Conservation (phyloP, 2,113 vertebrate genomes). For the Accipiter virgatus region DNA sequence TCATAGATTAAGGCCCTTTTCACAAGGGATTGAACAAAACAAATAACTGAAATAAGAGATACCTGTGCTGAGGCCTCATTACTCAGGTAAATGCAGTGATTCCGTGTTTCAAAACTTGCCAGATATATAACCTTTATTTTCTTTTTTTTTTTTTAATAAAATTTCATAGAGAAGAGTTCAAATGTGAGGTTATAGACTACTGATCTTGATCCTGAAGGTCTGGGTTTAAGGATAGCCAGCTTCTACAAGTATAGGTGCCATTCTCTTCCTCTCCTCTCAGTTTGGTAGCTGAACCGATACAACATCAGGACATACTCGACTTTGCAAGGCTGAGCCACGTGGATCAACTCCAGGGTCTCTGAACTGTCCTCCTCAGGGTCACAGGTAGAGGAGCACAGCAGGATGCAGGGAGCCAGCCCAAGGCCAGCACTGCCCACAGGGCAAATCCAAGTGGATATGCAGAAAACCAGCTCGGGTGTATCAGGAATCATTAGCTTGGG, state of each 20-base stretch:
- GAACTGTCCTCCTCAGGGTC: not conserved
- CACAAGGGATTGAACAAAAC: slow-evolving; percentile 55
- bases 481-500: not conserved
- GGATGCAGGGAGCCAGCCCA: not conserved
- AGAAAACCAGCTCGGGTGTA: not conserved
- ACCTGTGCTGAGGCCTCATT: not conserved
- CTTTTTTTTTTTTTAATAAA: not conserved
- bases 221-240: not conserved
- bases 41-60: slow-evolving; percentile 22
- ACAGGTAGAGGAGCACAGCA: not conserved
- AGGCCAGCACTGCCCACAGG: not conserved
- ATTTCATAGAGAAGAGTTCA: slow-evolving; percentile 31
- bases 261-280: not conserved
- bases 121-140: not conserved
- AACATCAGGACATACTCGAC: not conserved
- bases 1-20: slow-evolving; percentile 55
- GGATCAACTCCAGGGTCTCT: not conserved
- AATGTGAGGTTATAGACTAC: slow-evolving; percentile 31
- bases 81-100: not conserved
- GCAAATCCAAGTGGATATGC: not conserved
- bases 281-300: not conserved
- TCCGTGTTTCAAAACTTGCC: slow-evolving; percentile 43
- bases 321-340: not conserved
- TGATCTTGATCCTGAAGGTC: slow-evolving; percentile 26
- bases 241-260: not conserved